phyloP scores from a whole-genome alignment of 2,113 vertebrate genomes.

The Archilochus colubris region DNA sequence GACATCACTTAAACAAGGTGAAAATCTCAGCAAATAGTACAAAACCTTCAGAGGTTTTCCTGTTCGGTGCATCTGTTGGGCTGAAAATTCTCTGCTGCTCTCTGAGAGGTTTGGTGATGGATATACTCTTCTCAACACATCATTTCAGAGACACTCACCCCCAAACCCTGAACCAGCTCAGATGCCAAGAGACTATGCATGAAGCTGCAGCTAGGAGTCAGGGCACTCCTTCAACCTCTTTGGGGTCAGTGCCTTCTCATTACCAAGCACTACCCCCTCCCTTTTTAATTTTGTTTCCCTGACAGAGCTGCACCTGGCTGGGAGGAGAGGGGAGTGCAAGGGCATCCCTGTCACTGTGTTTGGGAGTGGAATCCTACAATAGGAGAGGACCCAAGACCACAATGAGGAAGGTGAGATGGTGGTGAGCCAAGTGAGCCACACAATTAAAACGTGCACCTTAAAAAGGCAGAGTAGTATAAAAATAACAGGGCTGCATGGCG shows the following conservation, averaged over 20 bases:
- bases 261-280: neutral
- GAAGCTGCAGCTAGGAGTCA: neutral
- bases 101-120: neutral
- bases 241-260: neutral
- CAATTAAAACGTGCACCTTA: rapidly evolving
- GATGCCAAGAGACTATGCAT: neutral
- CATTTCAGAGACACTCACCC: neutral
- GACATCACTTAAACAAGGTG: neutral
- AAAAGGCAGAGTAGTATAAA: neutral
- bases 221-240: neutral
- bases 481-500: neutral
- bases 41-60: neutral
- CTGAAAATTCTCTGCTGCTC: neutral
- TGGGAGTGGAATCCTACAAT: neutral
- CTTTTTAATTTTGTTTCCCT: neutral
- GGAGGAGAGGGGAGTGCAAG: neutral
- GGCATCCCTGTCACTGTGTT: neutral
- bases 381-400: neutral
- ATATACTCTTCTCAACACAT: neutral
- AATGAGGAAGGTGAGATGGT: rapidly evolving
- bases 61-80: neutral
- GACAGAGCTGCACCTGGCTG: neutral
- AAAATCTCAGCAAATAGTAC: neutral
- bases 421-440: rapidly evolving
- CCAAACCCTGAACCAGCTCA: neutral